Base-by-base conservation (phyloP, 1,140 invertebrate species). In the Neomicropteryx cornuta region DNA sequence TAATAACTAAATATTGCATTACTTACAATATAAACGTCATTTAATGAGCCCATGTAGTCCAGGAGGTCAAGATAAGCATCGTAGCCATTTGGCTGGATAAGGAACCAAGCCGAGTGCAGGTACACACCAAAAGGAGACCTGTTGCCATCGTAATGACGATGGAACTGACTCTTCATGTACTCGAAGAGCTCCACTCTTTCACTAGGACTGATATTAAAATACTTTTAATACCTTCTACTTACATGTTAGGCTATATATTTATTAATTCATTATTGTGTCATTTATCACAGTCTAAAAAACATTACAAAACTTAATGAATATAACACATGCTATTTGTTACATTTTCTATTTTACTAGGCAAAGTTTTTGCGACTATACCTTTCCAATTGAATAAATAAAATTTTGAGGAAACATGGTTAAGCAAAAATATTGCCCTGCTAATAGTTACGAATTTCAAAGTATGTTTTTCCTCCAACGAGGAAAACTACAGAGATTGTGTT, bases 241-340 rank as follows among this genome's bases (percentile, higher is more conserved):
- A 54, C 53, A 55, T 16, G 45, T 52, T 22, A 69, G 68, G 17
- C 61, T 67, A 6, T 55, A 48, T 30, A 63, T 63, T 30, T 66
- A 45, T 39, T 58, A 51, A 8, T 46, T 47, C n/a, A 55, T 58
- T 11, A 48, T 43, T 0, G 50, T 30, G 38, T 75, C 71, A 70
- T 70, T 72, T 11, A 70, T 61, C 4, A 68, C 65, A 45, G 73
- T 70, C 24, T 66, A 53, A 49, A 69, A 75, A 42, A 75, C 55
- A 0, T 70, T 70, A n/a, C n/a, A n/a, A n/a, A n/a, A n/a, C n/a
- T n/a, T n/a, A n/a, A n/a, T n/a, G n/a, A n/a, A n/a, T n/a, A n/a
- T n/a, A n/a, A n/a, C n/a, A n/a, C n/a, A n/a, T n/a, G n/a, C n/a
- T n/a, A n/a, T n/a, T n/a, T n/a, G n/a, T n/a, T n/a, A n/a, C n/a